Evolutionary conservation across 2,797 vertebrate species (phyloP), one percentile per base, ranked within the genome.

Genomic region (Protonibea diacanthus): DNA sequence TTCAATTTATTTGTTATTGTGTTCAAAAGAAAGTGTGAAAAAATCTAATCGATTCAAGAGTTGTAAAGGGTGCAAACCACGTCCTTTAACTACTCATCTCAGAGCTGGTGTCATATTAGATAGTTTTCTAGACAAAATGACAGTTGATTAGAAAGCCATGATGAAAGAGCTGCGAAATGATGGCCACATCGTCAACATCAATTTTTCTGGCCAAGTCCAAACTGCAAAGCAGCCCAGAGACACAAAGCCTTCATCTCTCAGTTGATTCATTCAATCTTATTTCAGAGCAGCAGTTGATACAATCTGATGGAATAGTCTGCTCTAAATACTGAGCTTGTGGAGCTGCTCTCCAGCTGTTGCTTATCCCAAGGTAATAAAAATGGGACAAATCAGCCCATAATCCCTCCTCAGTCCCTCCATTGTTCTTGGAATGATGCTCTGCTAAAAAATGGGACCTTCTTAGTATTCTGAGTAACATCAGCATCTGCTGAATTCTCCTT

Each of bases 281-380:
- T 94, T 93, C 85, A 89, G 86, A 85, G 78, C 87, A 85, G 78
- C 87, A 68, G 82, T 92, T 92, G 89, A 93, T 93, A 87, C 88
- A 95, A 92, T 94, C 91, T 90, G 90, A 91, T 88, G 79, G 89
- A 92, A 89, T 91, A 85, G 86, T 90, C 86, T 89, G 91, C 89
- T 94, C 91, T 94, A 93, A 95, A 95, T 94, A 92, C 91, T 81
- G 89, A 90, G 90, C 89, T 38, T 90, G 81, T 87, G 79, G 80
- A 90, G 90, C 93, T 93, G 91, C 90, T 92, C 88, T 94, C 93
- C 95, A 95, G 93, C 94, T 94, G 93, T 92, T 94, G 93, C 93
- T 95, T 95, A 94, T 95, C 94, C 94, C 92, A 90, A 93, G 91
- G 93, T 95, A 93, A 95, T 94, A 93, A 91, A 95, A 95, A 93